Base-by-base conservation (phyloP, 1,140 invertebrate genomes). In the Drosophila navojoa region DNA sequence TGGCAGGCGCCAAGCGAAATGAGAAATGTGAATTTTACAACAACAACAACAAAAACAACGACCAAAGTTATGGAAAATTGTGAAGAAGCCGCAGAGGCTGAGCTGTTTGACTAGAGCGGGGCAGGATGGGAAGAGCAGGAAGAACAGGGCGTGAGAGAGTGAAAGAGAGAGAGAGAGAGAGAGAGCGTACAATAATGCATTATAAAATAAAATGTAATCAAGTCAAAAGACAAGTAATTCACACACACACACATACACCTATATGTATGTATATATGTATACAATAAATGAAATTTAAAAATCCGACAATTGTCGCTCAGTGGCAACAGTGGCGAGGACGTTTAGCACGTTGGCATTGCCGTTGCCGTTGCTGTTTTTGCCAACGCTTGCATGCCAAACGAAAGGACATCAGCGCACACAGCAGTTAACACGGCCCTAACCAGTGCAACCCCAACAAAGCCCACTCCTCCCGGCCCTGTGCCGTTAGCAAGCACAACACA, bases 161-260 rank as follows among this genome's bases (percentile, higher is more conserved):
- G n/a, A n/a, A n/a, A n/a, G n/a, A n/a, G n/a, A n/a, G n/a, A n/a
- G n/a, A n/a, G n/a, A n/a, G n/a, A n/a, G n/a, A n/a, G n/a, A n/a
- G n/a, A 19, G 19, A 55, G 53, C 52, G 44, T 29, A 29, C 54
- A 42, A 44, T 25, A 72, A 82, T 69, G 58, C 76, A 69, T 86
- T 79, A 86, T 86, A 81, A 78, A 81, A 68, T 58, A 71, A 67
- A 85, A 85, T 76, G 80, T 85, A 85, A 85, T 85, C 81, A 86
- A 85, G 81, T 62, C 78, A 76, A 57, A 69, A 73, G 71, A 73
- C 55, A 73, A 73, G 57, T 63, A 49, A 10, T 40, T 35, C 47
- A 66, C 47, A 47, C 69, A 66, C 58, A 38, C 54, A 47, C 19
- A 10, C 42, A 62, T 52, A 38, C 32, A 35, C 38, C 22, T 47